phyloP scores from a whole-genome alignment of 2,113 vertebrate species.

The Sphyrna mokarran region DNA sequence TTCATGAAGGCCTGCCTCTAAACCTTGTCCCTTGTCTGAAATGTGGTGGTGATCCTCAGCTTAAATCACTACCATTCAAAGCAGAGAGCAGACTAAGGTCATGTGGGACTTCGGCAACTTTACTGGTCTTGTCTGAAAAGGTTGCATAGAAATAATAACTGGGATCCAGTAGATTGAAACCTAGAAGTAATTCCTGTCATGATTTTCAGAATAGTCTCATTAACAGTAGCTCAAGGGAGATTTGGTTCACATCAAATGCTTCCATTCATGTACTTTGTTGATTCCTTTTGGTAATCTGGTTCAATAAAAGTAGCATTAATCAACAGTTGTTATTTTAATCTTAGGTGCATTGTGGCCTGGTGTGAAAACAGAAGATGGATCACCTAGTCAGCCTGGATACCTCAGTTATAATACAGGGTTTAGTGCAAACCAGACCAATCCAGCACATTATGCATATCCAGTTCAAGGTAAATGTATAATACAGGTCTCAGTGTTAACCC shows the following conservation, averaged over 20 bases:
- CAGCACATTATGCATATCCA: slow-evolving; percentile 94
- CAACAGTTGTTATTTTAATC: slow-evolving; percentile 36
- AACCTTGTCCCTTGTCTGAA: too few relatives aligned
- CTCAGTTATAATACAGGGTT: slow-evolving; percentile 94
- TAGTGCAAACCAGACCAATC: slow-evolving; percentile 83
- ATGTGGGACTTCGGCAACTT: too few relatives aligned
- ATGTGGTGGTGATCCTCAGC: too few relatives aligned
- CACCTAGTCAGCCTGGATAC: slow-evolving; percentile 90
- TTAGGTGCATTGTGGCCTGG: slow-evolving; percentile 98
- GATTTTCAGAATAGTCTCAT: slow-evolving; percentile 43
- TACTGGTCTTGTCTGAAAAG: not conserved
- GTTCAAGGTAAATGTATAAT: slow-evolving; percentile 74
- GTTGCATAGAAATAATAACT: not conserved
- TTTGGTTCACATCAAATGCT: slow-evolving; percentile 48
- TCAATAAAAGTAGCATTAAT: slow-evolving; percentile 33
- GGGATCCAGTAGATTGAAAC: slow-evolving; percentile 38
- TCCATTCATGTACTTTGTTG: slow-evolving; percentile 12
- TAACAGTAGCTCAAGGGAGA: slow-evolving; percentile 46
- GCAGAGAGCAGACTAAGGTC: too few relatives aligned
- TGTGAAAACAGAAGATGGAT: slow-evolving; percentile 93
- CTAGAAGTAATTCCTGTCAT: slow-evolving; percentile 5
- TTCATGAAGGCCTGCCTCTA: too few relatives aligned
- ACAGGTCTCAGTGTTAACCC: not conserved
- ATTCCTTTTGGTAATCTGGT: slow-evolving; percentile 32
- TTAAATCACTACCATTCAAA: too few relatives aligned